A percentile compares a stretch with the other conserved stretches of the same genome.
phyloP scores from a whole-genome alignment of 2,888 invertebrate species.

The Linnaemya tessellans region DNA sequence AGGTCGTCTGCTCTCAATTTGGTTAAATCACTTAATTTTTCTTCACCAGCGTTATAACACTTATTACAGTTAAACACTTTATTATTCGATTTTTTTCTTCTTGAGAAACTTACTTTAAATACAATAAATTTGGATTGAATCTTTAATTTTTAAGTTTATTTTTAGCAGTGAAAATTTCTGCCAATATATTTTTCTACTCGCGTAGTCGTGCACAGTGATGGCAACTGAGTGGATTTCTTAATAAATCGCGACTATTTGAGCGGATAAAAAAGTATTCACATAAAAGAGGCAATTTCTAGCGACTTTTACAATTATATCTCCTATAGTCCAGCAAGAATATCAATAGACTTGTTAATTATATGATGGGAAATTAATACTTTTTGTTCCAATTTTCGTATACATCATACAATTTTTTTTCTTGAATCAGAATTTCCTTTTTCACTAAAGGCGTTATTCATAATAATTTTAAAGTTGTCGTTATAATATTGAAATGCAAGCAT shows the following conservation, averaged over 20 bases:
- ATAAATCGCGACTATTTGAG: not conserved
- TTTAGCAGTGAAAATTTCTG: slow-evolving; percentile 73
- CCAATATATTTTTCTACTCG: slow-evolving; percentile 68
- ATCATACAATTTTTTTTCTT: too few species aligned
- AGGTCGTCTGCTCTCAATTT: slow-evolving; percentile 69
- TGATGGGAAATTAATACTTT: too few species aligned
- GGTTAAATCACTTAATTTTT: slow-evolving; percentile 48
- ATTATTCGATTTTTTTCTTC: not conserved
- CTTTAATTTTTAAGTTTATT: slow-evolving; percentile 70
- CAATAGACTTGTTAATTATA: too few species aligned
- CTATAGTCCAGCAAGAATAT: too few species aligned
- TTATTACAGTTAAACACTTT: slow-evolving; percentile 23
- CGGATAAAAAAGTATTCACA: not conserved
- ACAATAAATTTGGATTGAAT: slow-evolving; percentile 53
- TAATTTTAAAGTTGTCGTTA: too few species aligned
- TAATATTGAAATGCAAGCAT: too few species aligned
- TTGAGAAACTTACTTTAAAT: slow-evolving; percentile 59
- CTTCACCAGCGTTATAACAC: slow-evolving; percentile 13
- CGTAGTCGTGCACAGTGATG: slow-evolving; percentile 63
- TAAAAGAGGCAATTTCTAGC: not conserved
- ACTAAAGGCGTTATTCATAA: too few species aligned
- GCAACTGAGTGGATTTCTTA: slow-evolving; percentile 3
- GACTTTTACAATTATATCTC: not conserved
- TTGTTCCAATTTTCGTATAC: too few species aligned
- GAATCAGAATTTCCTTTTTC: too few species aligned